A percentile compares a stretch with the other conserved stretches of the same genome.
Evolutionary conservation across 2,888 invertebrate species (phyloP).

Genomic region (Ochropacha duplaris): DNA sequence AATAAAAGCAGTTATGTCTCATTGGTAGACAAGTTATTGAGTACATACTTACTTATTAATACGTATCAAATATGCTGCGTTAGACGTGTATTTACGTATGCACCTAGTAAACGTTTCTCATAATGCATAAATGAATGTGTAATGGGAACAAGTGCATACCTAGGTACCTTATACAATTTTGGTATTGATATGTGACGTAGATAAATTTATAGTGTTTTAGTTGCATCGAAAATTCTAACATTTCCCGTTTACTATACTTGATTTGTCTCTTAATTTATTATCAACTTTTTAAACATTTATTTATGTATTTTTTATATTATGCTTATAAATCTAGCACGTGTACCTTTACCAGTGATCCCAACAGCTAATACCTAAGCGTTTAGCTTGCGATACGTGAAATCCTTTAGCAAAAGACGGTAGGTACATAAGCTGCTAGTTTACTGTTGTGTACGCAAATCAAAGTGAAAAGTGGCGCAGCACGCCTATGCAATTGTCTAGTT

Average conservation of each 20-base stretch:
- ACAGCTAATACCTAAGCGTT: slow-evolving; percentile 8
- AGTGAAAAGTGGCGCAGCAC: slow-evolving; percentile 46
- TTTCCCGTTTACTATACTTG: too few species aligned
- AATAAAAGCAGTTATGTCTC: slow-evolving; percentile 2
- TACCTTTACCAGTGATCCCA: neutral
- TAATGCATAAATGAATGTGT: slow-evolving; percentile 46
- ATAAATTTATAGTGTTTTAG: slow-evolving; percentile 6
- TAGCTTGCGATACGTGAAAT: slow-evolving; percentile 19
- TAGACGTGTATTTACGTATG: slow-evolving; percentile 21
- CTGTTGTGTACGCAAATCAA: slow-evolving; percentile 41
- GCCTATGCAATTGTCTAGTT: slow-evolving; percentile 43
- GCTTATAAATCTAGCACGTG: neutral
- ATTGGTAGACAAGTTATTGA: slow-evolving; percentile 1
- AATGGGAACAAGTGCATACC: slow-evolving; percentile 35
- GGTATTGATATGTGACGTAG: neutral
- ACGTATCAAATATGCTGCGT: slow-evolving; percentile 18
- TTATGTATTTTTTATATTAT: neutral
- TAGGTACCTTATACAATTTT: slow-evolving; percentile 21
- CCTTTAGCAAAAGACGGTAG: slow-evolving; percentile 33
- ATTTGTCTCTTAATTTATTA: neutral
- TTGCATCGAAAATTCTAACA: too few species aligned
- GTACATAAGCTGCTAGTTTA: slow-evolving; percentile 32
- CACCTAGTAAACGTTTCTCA: slow-evolving; percentile 36
- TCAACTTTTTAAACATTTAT: neutral
- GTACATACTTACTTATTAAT: slow-evolving; percentile 3